These are phyloP conservation scores for Myotis yumanensis DNA, from an alignment of 2,113 vertebrate species.

Conservation along the genomic window DNA sequence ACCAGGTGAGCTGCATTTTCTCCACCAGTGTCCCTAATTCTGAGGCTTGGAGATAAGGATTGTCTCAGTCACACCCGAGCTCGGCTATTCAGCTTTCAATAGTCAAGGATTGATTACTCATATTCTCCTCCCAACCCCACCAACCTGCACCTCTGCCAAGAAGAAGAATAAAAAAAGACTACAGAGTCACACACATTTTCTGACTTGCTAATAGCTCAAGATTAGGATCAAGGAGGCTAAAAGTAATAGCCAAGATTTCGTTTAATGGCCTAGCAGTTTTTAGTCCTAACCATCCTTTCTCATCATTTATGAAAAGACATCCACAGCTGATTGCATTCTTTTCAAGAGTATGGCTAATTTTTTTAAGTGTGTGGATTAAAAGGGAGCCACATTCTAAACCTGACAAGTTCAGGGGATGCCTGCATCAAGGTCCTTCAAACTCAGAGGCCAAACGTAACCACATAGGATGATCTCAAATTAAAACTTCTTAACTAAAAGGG, in stretches of 20 bases:
- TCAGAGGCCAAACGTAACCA: neutral
- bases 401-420: neutral
- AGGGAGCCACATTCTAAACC: neutral
- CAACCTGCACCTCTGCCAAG: neutral
- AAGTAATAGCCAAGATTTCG: neutral
- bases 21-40: neutral
- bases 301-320: neutral
- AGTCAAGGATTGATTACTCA: neutral
- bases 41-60: neutral
- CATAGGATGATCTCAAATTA: neutral
- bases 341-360: neutral
- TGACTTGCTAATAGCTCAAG: neutral
- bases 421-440: neutral
- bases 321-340: neutral
- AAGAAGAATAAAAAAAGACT: neutral
- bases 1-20: neutral
- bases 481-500: neutral
- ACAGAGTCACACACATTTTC: neutral
- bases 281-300: neutral
- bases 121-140: neutral
- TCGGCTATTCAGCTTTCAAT: neutral
- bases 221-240: neutral
- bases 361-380: neutral
- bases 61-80: neutral
- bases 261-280: neutral